A percentile compares a stretch with the other conserved stretches of the same genome.
Evolutionary conservation across 2,113 vertebrate species (phyloP).

Genomic region (Lepus europaeus): DNA sequence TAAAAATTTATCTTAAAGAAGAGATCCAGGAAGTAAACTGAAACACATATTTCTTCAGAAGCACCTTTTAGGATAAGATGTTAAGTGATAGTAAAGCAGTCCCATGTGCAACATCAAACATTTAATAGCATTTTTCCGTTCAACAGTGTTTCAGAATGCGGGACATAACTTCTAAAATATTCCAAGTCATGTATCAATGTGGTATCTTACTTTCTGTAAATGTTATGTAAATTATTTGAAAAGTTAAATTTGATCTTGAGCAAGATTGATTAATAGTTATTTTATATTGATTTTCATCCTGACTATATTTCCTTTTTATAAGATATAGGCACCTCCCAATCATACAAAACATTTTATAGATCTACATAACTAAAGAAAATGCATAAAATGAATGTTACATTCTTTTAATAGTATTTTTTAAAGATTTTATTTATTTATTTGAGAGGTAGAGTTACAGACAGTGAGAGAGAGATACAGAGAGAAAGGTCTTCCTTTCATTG

Average conservation of each 20-base stretch:
- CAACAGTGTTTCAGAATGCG: not conserved
- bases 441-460: too few relatives aligned
- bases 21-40: not conserved
- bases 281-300: not conserved
- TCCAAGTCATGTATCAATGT: conserved; percentile 22
- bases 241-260: conserved; percentile 29
- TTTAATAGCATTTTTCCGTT: conserved; percentile 56
- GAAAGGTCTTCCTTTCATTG: too few relatives aligned
- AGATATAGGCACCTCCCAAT: not conserved
- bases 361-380: conserved; percentile 25
- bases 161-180: not conserved
- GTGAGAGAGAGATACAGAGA: too few relatives aligned
- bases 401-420: not conserved
- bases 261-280: conserved; percentile 3
- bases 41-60: conserved; percentile 19
- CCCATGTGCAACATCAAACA: not conserved
- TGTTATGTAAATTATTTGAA: conserved; percentile 60
- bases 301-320: conserved; percentile 24
- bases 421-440: not conserved
- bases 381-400: not conserved
- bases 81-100: conserved; percentile 28
- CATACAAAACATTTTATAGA: not conserved
- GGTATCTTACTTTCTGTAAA: not conserved
- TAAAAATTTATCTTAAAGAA: conserved; percentile 29
- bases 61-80: not conserved